Evolutionary conservation across 2,113 vertebrate species (phyloP), one percentile per base, ranked within the genome.

Genomic region (Tachycineta bicolor): DNA sequence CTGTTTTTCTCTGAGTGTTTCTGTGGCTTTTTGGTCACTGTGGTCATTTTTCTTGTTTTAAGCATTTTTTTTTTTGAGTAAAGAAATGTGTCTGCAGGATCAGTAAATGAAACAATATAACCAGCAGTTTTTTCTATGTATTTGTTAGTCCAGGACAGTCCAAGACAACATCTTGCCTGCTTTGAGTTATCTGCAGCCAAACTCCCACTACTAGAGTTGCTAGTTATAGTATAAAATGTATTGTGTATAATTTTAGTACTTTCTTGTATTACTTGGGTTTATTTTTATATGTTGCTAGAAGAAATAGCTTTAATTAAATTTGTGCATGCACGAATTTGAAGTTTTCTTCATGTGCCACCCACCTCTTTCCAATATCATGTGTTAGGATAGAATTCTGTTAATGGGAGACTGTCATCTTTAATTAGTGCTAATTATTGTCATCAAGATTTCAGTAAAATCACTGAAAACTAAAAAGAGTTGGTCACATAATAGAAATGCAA

Each of bases 271-370:
- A 16, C 26, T 75, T 5, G 1, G 65, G 22, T 60, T 82, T 84
- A 67, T 93, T 87, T 93, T 90, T 63, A 84, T 90, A 49, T 84
- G 20, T 67, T 76, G 16, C 71, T 90, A 44, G n/a, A 86, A 83
- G 71, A 86, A 86, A 73, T 44, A 83, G 41, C 41, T 86, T 88
- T 83, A 79, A 90, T 92, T 68, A 90, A 88, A 83, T 58, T 71
- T 67, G n/a, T 37, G 22, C 14, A 8, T 56, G 44, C 23, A 11
- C 59, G 44, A 90, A 33, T 64, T 83, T 34, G 39, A 86, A 73
- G 41, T 49, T 44, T 56, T 60, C 13, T 68, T 85, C 33, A 7
- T 16, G 4, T 16, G 28, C 46, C 37, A 49, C 33, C 24, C 39
- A n/a, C 16, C 55, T 73, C 41, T 25, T 73, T 86, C 44, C 25